Evolutionary conservation across 2,797 vertebrate genomes (phyloP).

Genomic region (Garrulus glandarius): DNA sequence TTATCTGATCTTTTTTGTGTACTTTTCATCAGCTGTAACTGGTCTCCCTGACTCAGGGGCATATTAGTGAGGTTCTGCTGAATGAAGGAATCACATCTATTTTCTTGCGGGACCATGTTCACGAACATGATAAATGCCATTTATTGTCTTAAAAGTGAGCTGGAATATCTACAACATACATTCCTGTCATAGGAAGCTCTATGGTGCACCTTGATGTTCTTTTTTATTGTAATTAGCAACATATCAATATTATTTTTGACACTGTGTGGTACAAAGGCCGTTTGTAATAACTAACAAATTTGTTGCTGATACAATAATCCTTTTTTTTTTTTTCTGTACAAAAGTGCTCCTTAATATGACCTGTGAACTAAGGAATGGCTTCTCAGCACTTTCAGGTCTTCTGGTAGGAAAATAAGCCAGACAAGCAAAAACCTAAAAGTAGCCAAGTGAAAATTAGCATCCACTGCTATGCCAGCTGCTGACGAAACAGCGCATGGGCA

Average conservation of each 20-base stretch:
- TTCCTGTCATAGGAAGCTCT: conserved; percentile 61
- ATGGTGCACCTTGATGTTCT: conserved; percentile 49
- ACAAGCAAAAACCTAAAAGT: conserved; percentile 17
- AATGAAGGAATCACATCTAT: conserved; percentile 11
- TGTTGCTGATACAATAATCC: conserved; percentile 46
- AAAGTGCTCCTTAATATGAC: conserved; percentile 57
- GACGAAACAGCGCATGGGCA: not conserved
- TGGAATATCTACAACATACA: conserved; percentile 57
- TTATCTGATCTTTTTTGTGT: not conserved
- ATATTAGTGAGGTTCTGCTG: conserved; percentile 48
- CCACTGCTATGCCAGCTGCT: conserved; percentile 2
- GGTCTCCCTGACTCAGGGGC: not conserved
- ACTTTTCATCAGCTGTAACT: not conserved
- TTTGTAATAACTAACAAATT: conserved; percentile 48
- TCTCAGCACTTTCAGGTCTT: conserved; percentile 52
- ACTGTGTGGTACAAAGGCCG: conserved; percentile 47
- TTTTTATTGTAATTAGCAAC: conserved; percentile 67
- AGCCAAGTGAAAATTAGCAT: not conserved
- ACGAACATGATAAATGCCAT: conserved; percentile 45
- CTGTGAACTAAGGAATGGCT: not conserved
- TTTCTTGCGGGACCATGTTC: conserved; percentile 53
- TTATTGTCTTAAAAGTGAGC: conserved; percentile 64
- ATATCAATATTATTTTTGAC: conserved; percentile 63
- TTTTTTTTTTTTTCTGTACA: conserved; percentile 44
- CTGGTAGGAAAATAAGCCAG: conserved; percentile 30